These are phyloP conservation scores for Byasa hedistus DNA, from an alignment of 2,888 invertebrate species.

Conservation along the genomic window DNA sequence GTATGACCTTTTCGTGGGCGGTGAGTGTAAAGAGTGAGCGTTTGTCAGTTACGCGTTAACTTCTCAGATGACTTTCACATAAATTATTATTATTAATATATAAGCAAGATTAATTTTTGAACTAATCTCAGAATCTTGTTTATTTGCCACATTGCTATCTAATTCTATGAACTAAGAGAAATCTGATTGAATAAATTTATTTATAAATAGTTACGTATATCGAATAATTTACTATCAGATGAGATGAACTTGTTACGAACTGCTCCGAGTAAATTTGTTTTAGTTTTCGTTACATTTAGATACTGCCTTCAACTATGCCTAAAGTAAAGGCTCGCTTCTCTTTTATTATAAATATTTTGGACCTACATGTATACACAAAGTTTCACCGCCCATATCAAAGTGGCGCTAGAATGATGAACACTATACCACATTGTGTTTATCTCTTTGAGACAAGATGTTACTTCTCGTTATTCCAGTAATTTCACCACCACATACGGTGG, in stretches of 20 bases:
- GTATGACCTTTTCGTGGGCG: slow-evolving; percentile 5
- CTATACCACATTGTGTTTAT: too few relatives aligned
- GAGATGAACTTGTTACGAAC: neutral
- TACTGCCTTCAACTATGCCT: neutral
- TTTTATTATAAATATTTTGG: neutral
- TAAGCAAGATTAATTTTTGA: neutral
- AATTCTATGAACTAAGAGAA: neutral
- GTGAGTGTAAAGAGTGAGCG: slow-evolving; percentile 3
- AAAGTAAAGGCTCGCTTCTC: neutral
- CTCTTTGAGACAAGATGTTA: too few relatives aligned
- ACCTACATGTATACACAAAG: too few relatives aligned
- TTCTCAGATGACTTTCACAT: slow-evolving; percentile 1
- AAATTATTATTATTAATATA: neutral
- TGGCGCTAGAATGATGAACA: too few relatives aligned
- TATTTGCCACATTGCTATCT: neutral
- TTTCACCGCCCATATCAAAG: too few relatives aligned
- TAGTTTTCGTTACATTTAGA: neutral
- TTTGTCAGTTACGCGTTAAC: slow-evolving; percentile 1
- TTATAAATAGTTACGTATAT: neutral
- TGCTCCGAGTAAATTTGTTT: neutral
- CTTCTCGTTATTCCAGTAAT: too few relatives aligned
- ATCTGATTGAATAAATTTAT: neutral
- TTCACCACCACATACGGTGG: too few relatives aligned
- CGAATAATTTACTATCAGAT: neutral
- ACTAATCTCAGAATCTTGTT: neutral